Conservation (phyloP, 2,888 invertebrate species). For the Phrixothrix hirtus region DNA sequence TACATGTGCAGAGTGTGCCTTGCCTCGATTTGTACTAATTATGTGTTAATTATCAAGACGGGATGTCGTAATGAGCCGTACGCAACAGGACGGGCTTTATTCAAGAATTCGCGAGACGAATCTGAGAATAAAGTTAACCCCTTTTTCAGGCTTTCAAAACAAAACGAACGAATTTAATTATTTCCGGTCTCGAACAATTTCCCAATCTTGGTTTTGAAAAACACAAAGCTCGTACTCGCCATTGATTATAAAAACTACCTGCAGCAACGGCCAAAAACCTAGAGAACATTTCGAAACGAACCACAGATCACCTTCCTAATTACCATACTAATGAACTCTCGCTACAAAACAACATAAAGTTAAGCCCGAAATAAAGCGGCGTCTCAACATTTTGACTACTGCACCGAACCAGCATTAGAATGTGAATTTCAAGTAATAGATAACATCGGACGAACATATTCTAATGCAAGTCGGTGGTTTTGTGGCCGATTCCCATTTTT, state of each 20-base stretch:
- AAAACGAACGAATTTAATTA: neutral
- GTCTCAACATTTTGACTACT: slow-evolving; percentile 42
- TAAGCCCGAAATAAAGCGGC: slow-evolving; percentile 38
- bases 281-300: slow-evolving; percentile 5
- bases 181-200: neutral
- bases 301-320: slow-evolving; percentile 42
- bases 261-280: slow-evolving; percentile 3
- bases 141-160: too few relatives aligned
- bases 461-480: slow-evolving; percentile 35
- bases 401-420: slow-evolving; percentile 28
- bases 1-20: slow-evolving; percentile 29
- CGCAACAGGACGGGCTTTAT: slow-evolving; percentile 17
- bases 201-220: too few relatives aligned
- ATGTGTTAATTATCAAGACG: slow-evolving; percentile 49
- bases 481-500: slow-evolving; percentile 45
- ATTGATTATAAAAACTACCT: slow-evolving; percentile 10
- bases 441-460: slow-evolving; percentile 25
- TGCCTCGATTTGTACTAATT: slow-evolving; percentile 48
- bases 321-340: slow-evolving; percentile 51
- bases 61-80: slow-evolving; percentile 49
- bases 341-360: slow-evolving; percentile 39
- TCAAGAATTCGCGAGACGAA: slow-evolving; percentile 15
- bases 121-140: slow-evolving; percentile 1
- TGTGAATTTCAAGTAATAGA: slow-evolving; percentile 23
- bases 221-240: neutral